Conservation (phyloP, 2,113 vertebrate species). For the Tragulus kanchil region DNA sequence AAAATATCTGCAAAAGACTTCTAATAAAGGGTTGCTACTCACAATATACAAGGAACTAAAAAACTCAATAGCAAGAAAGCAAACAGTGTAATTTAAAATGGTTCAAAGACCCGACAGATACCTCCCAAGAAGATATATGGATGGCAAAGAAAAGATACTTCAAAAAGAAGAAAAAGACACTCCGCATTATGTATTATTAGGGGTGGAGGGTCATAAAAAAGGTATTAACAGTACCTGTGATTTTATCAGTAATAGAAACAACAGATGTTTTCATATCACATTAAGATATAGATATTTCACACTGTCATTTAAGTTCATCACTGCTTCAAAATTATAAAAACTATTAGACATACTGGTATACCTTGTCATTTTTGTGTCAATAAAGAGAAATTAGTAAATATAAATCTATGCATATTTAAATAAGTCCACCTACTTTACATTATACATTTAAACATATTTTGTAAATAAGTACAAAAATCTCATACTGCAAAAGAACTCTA, state of each 20-base stretch:
- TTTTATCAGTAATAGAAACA: not conserved
- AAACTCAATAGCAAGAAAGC: not conserved
- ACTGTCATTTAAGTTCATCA: not conserved
- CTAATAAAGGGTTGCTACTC: not conserved
- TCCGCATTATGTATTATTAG: not conserved
- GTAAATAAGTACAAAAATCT: not conserved
- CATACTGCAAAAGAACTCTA: not conserved
- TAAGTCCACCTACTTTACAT: slow-evolving; percentile 5
- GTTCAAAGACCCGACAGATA: not conserved
- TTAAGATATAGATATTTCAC: not conserved
- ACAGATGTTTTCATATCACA: not conserved
- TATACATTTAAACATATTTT: not conserved
- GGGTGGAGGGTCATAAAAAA: not conserved
- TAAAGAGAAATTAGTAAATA: not conserved
- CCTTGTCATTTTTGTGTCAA: not conserved
- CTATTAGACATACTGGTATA: not conserved
- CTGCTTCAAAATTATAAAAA: not conserved
- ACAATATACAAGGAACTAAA: not conserved
- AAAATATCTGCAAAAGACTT: not conserved
- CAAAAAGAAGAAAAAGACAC: no score
- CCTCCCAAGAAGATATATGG: not conserved
- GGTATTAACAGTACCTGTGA: not conserved
- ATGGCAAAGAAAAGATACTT: not conserved
- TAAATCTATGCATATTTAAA: not conserved
- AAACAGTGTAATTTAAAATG: not conserved